These are phyloP conservation scores for Cephus nigrinus DNA, from an alignment of 2,888 invertebrate genomes.

Conservation along the genomic window DNA sequence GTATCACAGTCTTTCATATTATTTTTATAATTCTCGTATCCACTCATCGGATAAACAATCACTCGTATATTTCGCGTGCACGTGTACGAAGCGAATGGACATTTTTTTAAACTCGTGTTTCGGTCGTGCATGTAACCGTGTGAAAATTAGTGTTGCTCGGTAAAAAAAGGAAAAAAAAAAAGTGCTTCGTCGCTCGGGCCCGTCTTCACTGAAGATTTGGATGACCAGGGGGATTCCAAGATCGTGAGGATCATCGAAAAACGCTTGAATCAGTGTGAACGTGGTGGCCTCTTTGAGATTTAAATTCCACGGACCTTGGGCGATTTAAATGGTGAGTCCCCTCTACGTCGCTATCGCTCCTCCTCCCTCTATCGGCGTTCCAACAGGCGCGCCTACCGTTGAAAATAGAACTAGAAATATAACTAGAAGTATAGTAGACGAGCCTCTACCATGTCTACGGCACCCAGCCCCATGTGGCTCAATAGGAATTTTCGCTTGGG, in stretches of 20 bases:
- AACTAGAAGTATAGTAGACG: background rate
- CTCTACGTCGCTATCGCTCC: constrained; percentile 12
- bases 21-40: background rate
- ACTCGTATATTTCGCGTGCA: background rate
- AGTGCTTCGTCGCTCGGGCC: background rate
- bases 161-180: background rate
- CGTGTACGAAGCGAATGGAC: background rate
- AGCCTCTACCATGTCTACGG: background rate
- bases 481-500: background rate
- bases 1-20: background rate
- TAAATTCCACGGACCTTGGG: constrained; percentile 52
- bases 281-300: constrained; percentile 39
- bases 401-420: constrained; percentile 22
- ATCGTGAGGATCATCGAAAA: background rate
- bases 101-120: background rate
- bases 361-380: background rate
- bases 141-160: background rate
- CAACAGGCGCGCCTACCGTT: constrained; percentile 6
- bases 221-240: background rate
- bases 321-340: constrained; percentile 59
- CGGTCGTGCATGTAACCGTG: background rate
- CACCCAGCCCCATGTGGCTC: background rate
- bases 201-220: background rate
- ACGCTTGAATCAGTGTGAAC: background rate
- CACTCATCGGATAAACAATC: background rate